Percentiles rank a stretch among this genome's conserved stretches.
Evolutionary conservation across 2,797 vertebrate species (phyloP).

Genomic region (Salarias fasciatus): DNA sequence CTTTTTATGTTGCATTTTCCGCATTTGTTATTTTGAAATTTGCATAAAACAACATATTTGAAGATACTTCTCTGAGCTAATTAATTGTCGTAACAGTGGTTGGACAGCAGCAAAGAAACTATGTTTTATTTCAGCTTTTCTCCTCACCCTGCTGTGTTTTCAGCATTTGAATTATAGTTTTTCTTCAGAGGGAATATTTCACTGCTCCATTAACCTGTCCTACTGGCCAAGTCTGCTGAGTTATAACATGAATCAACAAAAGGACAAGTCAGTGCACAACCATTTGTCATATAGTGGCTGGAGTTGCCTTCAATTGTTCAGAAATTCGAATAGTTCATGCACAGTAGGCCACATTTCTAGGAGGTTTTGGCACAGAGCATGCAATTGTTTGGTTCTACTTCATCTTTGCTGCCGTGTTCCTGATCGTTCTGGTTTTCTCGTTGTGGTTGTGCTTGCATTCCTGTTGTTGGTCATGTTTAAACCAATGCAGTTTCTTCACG

Average conservation of each 20-base stretch:
- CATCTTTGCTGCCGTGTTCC: not conserved
- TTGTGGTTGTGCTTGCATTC: not conserved
- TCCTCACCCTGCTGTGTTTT: not conserved
- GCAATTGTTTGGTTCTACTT: not conserved
- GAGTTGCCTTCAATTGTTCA: not conserved
- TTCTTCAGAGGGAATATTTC: not conserved
- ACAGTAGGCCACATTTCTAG: not conserved
- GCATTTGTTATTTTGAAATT: too few species aligned
- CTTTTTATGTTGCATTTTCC: too few species aligned
- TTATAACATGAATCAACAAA: constrained; percentile 5
- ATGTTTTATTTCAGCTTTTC: not conserved
- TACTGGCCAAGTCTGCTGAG: constrained; percentile 23
- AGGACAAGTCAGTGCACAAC: constrained; percentile 8
- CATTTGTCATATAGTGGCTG: not conserved
- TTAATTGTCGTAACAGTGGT: too few species aligned
- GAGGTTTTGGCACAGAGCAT: not conserved
- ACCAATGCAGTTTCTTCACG: too few species aligned
- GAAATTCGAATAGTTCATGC: not conserved
- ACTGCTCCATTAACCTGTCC: constrained; percentile 29
- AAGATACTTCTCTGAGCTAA: too few species aligned
- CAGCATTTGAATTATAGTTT: too few species aligned
- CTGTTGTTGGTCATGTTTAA: not conserved
- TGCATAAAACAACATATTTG: too few species aligned
- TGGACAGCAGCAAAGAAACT: too few species aligned
- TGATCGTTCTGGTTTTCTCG: too few species aligned